These are phyloP conservation scores for Peromyscus aztecus DNA, from an alignment of 2,797 vertebrate genomes.

Conservation along the genomic window DNA sequence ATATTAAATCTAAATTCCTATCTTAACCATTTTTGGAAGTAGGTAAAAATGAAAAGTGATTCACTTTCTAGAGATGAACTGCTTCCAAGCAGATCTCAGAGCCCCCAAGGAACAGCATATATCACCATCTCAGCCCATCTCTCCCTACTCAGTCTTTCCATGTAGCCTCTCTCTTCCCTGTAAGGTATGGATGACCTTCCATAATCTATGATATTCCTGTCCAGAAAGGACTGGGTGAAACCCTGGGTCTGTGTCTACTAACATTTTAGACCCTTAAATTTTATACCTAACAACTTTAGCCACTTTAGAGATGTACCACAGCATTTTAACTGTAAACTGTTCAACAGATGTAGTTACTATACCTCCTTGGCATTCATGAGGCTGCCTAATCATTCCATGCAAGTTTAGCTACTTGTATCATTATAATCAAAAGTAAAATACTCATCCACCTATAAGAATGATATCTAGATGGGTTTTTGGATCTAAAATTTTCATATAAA, in stretches of 20 bases:
- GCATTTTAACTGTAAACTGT: background rate
- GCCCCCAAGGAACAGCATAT: background rate
- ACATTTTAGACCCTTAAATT: conserved; percentile 12
- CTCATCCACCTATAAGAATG: background rate
- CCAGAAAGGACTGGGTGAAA: background rate
- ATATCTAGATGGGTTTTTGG: background rate
- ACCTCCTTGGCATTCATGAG: background rate
- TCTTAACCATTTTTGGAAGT: background rate
- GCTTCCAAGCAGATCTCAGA: background rate
- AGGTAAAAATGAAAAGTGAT: conserved; percentile 4
- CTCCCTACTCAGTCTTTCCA: background rate
- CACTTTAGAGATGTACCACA: background rate
- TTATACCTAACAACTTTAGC: conserved; percentile 23
- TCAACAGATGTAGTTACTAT: background rate
- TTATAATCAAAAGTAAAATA: conserved; percentile 40
- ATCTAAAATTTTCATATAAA: conserved; percentile 35
- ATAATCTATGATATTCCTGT: conserved; percentile 22
- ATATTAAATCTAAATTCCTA: conserved; percentile 60
- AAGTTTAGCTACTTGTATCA: conserved; percentile 33
- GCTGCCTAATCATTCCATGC: background rate
- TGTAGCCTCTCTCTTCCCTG: background rate
- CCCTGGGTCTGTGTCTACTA: background rate
- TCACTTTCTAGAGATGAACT: background rate
- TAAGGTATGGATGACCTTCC: background rate
- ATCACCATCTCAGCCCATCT: background rate